These are phyloP conservation scores for Corythaeola cristata DNA, from an alignment of 2,113 vertebrate genomes.

Conservation along the genomic window DNA sequence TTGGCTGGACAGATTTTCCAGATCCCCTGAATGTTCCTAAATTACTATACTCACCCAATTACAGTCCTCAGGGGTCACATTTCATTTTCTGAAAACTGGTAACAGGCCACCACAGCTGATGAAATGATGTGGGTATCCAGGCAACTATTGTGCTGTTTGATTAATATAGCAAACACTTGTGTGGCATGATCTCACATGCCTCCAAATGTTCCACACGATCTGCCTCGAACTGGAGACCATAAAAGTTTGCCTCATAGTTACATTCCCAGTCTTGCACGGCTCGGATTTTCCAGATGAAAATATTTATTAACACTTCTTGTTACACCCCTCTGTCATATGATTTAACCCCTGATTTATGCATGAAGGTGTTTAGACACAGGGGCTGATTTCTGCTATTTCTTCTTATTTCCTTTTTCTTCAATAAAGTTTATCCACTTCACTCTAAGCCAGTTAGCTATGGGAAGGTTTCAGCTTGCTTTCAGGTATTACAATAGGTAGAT, in stretches of 20 bases:
- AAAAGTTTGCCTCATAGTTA: background rate
- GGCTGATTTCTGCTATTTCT: background rate
- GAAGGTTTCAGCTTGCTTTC: background rate
- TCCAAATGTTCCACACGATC: conserved; percentile 36
- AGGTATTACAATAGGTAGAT: background rate
- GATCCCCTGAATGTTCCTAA: conserved; percentile 63
- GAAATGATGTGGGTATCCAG: conserved; percentile 65
- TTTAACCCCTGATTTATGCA: background rate
- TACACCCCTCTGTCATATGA: background rate
- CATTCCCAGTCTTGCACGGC: background rate
- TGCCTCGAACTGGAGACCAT: background rate
- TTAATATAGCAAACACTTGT: conserved; percentile 38
- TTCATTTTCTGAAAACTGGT: conserved; percentile 74
- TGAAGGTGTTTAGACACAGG: background rate
- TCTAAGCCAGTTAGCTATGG: background rate
- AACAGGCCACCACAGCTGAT: conserved; percentile 69
- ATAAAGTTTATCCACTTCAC: background rate
- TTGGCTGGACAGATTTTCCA: conserved; percentile 62
- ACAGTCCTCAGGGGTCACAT: conserved; percentile 68
- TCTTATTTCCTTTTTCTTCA: background rate
- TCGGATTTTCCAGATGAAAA: conserved; percentile 22
- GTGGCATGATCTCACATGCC: background rate
- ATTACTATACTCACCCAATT: conserved; percentile 66
- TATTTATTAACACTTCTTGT: background rate
- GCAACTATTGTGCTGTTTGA: conserved; percentile 60